phyloP scores from a whole-genome alignment of 2,113 vertebrate species.

The Cygnus buccinator region DNA sequence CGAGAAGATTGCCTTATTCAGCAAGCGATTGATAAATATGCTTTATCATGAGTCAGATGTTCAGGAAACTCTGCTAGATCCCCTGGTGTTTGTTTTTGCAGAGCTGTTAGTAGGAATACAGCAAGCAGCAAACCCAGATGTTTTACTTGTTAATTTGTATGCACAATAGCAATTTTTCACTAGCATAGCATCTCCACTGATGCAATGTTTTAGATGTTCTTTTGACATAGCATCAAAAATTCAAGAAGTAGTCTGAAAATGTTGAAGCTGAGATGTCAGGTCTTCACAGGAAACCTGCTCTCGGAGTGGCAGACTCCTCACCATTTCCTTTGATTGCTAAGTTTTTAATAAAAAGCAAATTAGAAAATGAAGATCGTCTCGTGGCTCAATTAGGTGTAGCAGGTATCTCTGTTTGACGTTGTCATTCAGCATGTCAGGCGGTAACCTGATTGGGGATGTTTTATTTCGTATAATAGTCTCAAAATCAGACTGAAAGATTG shows the following conservation, averaged over 20 bases:
- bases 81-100: conserved; percentile 19
- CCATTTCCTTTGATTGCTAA: conserved; percentile 14
- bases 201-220: fast-evolving
- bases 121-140: not conserved
- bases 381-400: not conserved
- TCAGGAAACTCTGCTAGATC: not conserved
- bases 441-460: conserved; percentile 58
- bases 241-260: conserved; percentile 17
- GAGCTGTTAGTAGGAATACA: not conserved
- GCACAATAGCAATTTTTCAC: not conserved
- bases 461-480: conserved; percentile 46
- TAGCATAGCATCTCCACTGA: fast-evolving
- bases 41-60: not conserved
- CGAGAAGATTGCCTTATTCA: not conserved
- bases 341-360: conserved; percentile 57
- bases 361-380: not conserved
- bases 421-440: conserved; percentile 50
- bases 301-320: not conserved
- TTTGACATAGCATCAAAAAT: not conserved
- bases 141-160: not conserved
- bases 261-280: not conserved
- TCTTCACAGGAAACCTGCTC: conserved; percentile 17
- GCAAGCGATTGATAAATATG: conserved; percentile 9
- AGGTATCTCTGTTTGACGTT: not conserved
- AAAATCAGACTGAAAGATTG: conserved; percentile 66